Base-by-base conservation (phyloP, 2,888 invertebrate species). In the Oligia fasciuncula region DNA sequence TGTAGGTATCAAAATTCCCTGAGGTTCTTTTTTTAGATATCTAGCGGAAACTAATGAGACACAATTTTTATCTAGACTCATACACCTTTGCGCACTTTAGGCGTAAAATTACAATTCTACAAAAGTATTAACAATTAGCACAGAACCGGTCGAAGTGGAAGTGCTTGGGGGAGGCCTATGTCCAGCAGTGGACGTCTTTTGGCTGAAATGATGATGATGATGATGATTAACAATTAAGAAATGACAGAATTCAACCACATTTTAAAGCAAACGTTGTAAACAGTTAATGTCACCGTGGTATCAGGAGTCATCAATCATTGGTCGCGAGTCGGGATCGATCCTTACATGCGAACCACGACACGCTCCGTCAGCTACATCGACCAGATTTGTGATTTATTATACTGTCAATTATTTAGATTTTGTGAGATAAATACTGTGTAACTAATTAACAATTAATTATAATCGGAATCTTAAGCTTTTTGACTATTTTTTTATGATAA, bases 301-400 rank as follows among this genome's bases (percentile, higher is more conserved):
- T 69, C 60, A 57, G 46, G 19, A 69, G 13, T 73, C 73, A 75
- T 83, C 62, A 85, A 83, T 83, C 86, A 83, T 73, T 73, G 72
- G 83, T 51, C 13, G 46, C 11, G 82, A 57, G 66, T 49, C 13
- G 49, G 13, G 66, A 85, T 77, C 83, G 29, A 76, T 65, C 62
- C 72, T 70, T 67, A 76, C 83, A 82, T 63, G 77, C 35, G 77
- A 73, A 77, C 17, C 67, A 29, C 69, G 76, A 85, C 54, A 49
- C 62, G 62, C 57, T 49, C 72, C 77, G 76, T 85, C 82, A 43
- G 49, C 35, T n/a, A 72, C 68, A 72, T 19, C 35, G 63, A 35
- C 43, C 82, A 60, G 71, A 72, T 69, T 76, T 72, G 46, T 81
- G 70, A 81, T 81, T 81, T 84, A 84, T 81, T 79, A 71, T 57